Evolutionary conservation across 2,888 invertebrate species (phyloP).

Genomic region (Pristionchus arcanus): DNA sequence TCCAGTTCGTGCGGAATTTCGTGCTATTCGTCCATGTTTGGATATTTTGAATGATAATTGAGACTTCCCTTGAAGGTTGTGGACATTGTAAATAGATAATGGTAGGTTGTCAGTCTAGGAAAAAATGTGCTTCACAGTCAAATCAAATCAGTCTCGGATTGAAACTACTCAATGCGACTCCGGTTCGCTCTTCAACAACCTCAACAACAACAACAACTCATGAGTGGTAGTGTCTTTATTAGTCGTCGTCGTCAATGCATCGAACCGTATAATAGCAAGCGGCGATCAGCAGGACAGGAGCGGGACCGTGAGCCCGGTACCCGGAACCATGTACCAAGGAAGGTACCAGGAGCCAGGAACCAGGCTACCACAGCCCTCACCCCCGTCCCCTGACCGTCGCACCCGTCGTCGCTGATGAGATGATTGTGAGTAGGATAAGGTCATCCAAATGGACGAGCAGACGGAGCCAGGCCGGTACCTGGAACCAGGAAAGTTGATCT

Average conservation of each 20-base stretch:
- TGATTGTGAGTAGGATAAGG: neutral
- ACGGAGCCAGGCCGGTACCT: conserved; percentile 84
- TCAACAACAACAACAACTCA: neutral
- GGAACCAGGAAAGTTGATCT: neutral
- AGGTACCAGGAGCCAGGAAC: neutral
- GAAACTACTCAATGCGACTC: neutral
- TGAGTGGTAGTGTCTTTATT: conserved; percentile 54
- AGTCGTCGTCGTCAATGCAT: conserved; percentile 36
- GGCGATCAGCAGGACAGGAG: neutral
- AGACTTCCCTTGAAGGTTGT: too few relatives aligned
- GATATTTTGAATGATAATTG: too few relatives aligned
- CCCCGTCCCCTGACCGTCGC: neutral
- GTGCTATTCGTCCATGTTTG: too few relatives aligned
- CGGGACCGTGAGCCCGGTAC: neutral
- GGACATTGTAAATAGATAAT: too few relatives aligned
- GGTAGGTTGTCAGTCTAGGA: neutral
- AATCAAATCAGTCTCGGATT: neutral
- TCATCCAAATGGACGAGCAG: conserved; percentile 11
- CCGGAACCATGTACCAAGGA: neutral
- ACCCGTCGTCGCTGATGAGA: conserved; percentile 53
- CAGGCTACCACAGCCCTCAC: conserved; percentile 10
- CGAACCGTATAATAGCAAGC: neutral
- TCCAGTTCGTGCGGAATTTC: too few relatives aligned
- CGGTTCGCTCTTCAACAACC: neutral
- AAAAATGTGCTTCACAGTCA: neutral